Percentiles rank a stretch among this genome's conserved stretches.
phyloP scores from a whole-genome alignment of 30 jellyfish, hydroid and myxozoan species.

The Chrysaora quinquecirrha region DNA sequence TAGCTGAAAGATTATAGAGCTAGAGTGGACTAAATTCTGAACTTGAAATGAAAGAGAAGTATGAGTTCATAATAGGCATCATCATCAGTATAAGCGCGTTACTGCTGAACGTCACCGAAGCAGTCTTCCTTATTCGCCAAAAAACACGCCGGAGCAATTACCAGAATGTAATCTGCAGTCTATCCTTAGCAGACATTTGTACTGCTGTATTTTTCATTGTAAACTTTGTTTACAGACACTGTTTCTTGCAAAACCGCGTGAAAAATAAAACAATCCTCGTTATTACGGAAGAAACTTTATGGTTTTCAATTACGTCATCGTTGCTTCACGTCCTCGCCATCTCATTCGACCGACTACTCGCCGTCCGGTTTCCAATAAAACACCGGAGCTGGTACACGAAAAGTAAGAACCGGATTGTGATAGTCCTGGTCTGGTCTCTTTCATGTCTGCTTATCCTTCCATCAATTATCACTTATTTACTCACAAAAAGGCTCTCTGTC shows the following conservation, averaged over 20 bases:
- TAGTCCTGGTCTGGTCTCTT: slow-evolving; percentile 37
- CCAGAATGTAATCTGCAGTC: slow-evolving; percentile 47
- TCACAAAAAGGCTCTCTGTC: background rate
- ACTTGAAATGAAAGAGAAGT: too few species aligned
- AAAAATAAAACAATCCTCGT: background rate
- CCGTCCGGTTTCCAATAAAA: slow-evolving; percentile 67
- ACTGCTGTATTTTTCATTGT: slow-evolving; percentile 22
- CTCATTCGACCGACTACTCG: slow-evolving; percentile 57
- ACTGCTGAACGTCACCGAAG: slow-evolving; percentile 36
- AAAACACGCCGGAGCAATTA: slow-evolving; percentile 35
- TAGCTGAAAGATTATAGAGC: too few species aligned
- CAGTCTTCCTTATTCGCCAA: slow-evolving; percentile 22
- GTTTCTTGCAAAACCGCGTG: background rate
- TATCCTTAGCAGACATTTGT: slow-evolving; percentile 53
- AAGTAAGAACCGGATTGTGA: slow-evolving; percentile 19
- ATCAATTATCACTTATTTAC: slow-evolving; percentile 1
- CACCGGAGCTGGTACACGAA: slow-evolving; percentile 67
- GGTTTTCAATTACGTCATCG: slow-evolving; percentile 68
- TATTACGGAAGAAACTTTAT: slow-evolving; percentile 30
- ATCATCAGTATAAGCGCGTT: slow-evolving; percentile 27
- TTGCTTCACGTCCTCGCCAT: slow-evolving; percentile 70
- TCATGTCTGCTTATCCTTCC: slow-evolving; percentile 41
- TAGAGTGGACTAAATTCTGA: too few species aligned
- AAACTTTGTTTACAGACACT: background rate
- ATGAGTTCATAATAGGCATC: slow-evolving; percentile 31